Base-by-base conservation (phyloP, 1,140 invertebrate species). In the Drosophila littoralis region DNA sequence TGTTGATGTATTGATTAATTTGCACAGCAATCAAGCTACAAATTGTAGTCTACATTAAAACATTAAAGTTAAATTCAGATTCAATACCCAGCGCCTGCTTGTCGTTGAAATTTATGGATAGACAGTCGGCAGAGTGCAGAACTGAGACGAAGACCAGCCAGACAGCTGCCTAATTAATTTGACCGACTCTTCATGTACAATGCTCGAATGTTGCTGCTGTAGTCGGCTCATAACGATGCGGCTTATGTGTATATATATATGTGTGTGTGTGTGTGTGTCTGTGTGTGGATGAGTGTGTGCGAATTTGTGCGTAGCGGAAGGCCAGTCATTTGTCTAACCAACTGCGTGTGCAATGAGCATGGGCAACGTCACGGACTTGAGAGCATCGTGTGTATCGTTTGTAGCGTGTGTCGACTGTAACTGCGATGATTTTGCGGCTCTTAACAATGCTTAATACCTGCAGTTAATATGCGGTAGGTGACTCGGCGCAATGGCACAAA, bases 381-480 rank as follows among this genome's bases (percentile, higher is more conserved):
- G 13, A n/a, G 17, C 9, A 17, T 35, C 22, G 10, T 8, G 22
- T n/a, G 17, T 38, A 46, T 17, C 38, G 9, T 40, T 46, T 65
- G 50, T 65, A 59, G 76, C 10, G 42, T n/a, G 52, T 70, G 55
- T 42, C 32, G 52, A 36, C 35, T 64, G 33, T 60, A 40, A 61
- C 58, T 71, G 71, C 78, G 64, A 71, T 74, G 65, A 83, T 75
- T 75, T 71, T 82, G 71, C 80, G 76, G 75, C 66, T 54, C 58
- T 69, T 77, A 63, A 72, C 55, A 71, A 79, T 75, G 60, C 74
- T 77, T 79, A 84, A 90, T 81, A 67, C 70, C 73, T 89, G 78
- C 84, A 89, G 89, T 91, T 91, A 91, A 91, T 91, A 89, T 91
- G 81, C 78, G 83, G 70, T 77, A 84, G 88, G 77, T 90, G 88